A percentile compares a stretch with the other conserved stretches of the same genome.
These are phyloP conservation scores for Andrena camellia DNA, from an alignment of 2,888 invertebrate genomes.

Conservation along the genomic window DNA sequence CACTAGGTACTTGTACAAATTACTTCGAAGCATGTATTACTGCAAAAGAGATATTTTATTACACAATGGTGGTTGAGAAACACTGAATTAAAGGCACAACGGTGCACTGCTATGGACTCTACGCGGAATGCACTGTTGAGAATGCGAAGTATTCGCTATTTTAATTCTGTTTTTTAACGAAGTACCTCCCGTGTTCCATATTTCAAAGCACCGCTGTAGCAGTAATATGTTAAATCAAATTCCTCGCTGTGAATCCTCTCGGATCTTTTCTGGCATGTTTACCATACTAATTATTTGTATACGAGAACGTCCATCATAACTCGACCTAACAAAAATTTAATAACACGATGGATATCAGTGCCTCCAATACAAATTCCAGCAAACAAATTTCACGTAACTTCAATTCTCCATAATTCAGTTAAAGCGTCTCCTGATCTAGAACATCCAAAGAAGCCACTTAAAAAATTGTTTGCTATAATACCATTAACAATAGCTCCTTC, in stretches of 20 bases:
- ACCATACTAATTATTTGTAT: no score
- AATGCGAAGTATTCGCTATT: constrained; percentile 5
- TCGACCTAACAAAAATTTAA: no score
- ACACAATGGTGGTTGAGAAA: not conserved
- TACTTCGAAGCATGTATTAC: not conserved
- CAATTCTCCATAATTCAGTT: no score
- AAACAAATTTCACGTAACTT: no score
- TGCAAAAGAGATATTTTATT: not conserved
- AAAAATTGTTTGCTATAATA: no score
- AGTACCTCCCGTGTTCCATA: not conserved
- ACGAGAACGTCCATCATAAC: no score
- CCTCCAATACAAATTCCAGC: no score
- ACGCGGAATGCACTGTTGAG: not conserved
- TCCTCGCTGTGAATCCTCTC: not conserved
- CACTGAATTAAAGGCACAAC: not conserved
- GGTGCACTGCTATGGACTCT: not conserved
- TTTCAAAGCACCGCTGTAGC: not conserved
- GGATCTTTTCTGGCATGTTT: no score
- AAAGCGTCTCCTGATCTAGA: no score
- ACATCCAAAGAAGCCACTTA: no score
- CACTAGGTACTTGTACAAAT: not conserved
- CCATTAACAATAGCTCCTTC: no score
- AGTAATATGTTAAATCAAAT: not conserved
- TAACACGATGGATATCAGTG: no score
- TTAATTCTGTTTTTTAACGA: not conserved